Percentiles rank a stretch among this genome's conserved stretches.
These are phyloP conservation scores for Mesodorylaimus sp. DNA, from an alignment of 2,888 invertebrate species.

Conservation along the genomic window DNA sequence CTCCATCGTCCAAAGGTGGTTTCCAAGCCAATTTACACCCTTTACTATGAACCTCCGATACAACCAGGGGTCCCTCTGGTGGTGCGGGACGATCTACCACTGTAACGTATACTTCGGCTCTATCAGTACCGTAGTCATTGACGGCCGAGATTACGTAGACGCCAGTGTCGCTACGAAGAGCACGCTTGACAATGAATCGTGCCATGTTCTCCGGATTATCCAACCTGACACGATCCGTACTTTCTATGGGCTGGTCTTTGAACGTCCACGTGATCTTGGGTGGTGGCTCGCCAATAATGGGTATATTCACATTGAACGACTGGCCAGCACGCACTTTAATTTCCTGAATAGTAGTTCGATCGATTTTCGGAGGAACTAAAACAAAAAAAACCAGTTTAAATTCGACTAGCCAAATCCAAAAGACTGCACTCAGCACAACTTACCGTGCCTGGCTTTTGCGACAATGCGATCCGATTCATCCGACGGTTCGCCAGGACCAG, in stretches of 20 bases:
- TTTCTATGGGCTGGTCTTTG: conserved; percentile 23
- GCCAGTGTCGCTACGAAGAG: conserved; percentile 28
- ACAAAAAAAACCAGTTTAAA: too few relatives aligned
- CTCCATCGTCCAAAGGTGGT: conserved; percentile 25
- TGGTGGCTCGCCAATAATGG: conserved; percentile 29
- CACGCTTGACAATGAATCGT: conserved; percentile 27
- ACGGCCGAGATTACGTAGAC: conserved; percentile 26
- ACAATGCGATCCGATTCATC: conserved; percentile 26
- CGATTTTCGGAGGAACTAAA: conserved; percentile 31
- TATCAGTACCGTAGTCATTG: conserved; percentile 26
- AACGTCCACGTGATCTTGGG: conserved; percentile 25
- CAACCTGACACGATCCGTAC: conserved; percentile 27
- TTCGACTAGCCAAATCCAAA: too few relatives aligned
- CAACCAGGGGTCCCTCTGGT: conserved; percentile 28
- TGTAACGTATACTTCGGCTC: conserved; percentile 20
- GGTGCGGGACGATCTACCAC: conserved; percentile 22
- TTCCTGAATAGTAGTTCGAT: conserved; percentile 32
- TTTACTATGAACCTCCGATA: conserved; percentile 33
- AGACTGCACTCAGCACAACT: too few relatives aligned
- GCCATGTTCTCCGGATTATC: conserved; percentile 34
- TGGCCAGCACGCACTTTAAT: conserved; percentile 29
- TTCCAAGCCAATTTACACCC: conserved; percentile 34
- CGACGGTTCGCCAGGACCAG: conserved; percentile 29
- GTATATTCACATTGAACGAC: conserved; percentile 26
- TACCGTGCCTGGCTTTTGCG: conserved; percentile 26